Conservation (phyloP, 2,113 vertebrate genomes). For the Heliornis fulica region DNA sequence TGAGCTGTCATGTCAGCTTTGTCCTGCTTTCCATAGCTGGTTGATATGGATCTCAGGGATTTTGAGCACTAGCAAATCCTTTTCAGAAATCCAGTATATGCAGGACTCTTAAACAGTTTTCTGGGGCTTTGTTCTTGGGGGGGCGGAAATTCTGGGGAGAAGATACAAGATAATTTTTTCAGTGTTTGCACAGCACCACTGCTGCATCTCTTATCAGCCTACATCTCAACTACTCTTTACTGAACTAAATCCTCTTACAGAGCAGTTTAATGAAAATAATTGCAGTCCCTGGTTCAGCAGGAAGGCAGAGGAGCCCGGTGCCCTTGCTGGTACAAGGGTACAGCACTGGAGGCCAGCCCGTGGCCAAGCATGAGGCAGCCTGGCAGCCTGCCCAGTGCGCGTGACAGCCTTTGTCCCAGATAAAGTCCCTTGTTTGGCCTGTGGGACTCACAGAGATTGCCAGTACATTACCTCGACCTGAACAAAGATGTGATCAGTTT, state of each 20-base stretch:
- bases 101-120: not conserved
- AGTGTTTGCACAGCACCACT: not conserved
- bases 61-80: not conserved
- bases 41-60: not conserved
- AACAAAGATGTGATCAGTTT: not conserved
- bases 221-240: not conserved
- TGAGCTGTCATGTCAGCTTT: conserved; percentile 42
- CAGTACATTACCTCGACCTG: conserved; percentile 1
- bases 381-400: not conserved
- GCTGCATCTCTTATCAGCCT: not conserved
- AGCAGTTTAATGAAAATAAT: not conserved
- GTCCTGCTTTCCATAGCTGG: conserved; percentile 21
- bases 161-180: not conserved
- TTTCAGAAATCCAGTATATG: not conserved
- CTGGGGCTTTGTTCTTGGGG: not conserved
- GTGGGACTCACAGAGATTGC: not conserved
- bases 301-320: not conserved
- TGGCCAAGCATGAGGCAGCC: not conserved
- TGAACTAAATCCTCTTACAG: not conserved
- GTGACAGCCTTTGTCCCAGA: not conserved
- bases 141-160: not conserved
- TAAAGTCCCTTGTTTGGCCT: not conserved
- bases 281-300: not conserved
- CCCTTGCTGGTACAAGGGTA: not conserved
- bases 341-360: not conserved